Evolutionary conservation across 2,797 vertebrate species (phyloP), one percentile per base, ranked within the genome.

Genomic region (Alcedo atthis): DNA sequence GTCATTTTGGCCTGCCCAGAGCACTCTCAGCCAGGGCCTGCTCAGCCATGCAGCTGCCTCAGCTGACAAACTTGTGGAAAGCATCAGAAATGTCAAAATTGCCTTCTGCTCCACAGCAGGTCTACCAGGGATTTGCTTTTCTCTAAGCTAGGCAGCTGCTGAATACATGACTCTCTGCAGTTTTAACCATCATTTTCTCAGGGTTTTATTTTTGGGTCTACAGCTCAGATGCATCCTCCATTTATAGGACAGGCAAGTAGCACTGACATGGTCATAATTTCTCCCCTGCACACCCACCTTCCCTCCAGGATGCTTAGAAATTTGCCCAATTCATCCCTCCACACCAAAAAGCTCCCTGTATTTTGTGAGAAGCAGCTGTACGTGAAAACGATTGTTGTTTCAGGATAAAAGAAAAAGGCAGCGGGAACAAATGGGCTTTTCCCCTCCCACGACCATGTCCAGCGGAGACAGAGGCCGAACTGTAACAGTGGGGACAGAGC

Each of bases 221-320:
- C 30, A 53, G 43, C 30, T 91, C 40, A 77, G 57, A 68, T 7
- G 6, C 42, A 64, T 57, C 33, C n/a, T 67, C 49, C 48, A 45
- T 49, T 67, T 89, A 53, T 0, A 64, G 26, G 45, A 82, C 0
- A 0, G 25, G 45, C 12, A 67, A 87, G 48, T 0, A 0, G 30
- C 66, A 82, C 57, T 13, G 40, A 53, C 25, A 7, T 0, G 6
- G 42, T 11, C 62, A 33, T 32, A 10, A 10, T 58, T 81, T 71
- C 40, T 68, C 58, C 25, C 57, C n/a, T 58, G n/a, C 10, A 62
- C 42, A 67, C 22, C 57, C 46, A 20, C 40, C 22, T 79, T 59
- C 49, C 21, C 18, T 20, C 64, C 4, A 15, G 22, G 18, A 61
- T 30, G 22, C 58, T 66, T 51, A 64, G 43, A 84, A 90, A 69